Evolutionary conservation across 2,888 invertebrate genomes (phyloP).

Genomic region (Globia sparganii): DNA sequence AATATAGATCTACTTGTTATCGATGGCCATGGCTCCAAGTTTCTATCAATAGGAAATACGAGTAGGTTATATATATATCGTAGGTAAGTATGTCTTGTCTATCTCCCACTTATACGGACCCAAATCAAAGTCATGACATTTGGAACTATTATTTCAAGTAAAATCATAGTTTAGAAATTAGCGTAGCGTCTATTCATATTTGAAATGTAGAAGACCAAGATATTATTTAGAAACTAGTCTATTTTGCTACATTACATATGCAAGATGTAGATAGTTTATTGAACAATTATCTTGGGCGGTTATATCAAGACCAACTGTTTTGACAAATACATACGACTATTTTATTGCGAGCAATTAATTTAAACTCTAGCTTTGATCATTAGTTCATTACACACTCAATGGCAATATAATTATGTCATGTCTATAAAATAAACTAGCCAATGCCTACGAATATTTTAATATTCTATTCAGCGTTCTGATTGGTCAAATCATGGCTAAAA

Average conservation of each 20-base stretch:
- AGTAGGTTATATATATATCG: slow-evolving; percentile 1
- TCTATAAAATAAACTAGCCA: slow-evolving; percentile 12
- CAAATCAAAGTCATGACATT: slow-evolving; percentile 47
- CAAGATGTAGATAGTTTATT: slow-evolving; percentile 19
- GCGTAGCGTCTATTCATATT: background rate
- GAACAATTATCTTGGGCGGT: background rate
- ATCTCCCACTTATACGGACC: slow-evolving; percentile 21
- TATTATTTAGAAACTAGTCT: slow-evolving; percentile 28
- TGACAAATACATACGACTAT: slow-evolving; percentile 18
- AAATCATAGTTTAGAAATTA: slow-evolving; percentile 26
- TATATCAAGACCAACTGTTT: slow-evolving; percentile 26
- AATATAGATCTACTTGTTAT: slow-evolving; percentile 52
- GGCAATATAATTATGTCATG: slow-evolving; percentile 33
- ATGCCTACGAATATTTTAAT: background rate
- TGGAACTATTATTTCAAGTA: slow-evolving; percentile 38
- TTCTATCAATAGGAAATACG: slow-evolving; percentile 22
- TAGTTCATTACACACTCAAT: slow-evolving; percentile 23
- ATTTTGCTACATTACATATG: slow-evolving; percentile 34
- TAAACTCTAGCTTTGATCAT: slow-evolving; percentile 39
- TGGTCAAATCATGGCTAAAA: slow-evolving; percentile 29
- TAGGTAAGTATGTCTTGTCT: background rate
- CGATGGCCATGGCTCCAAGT: slow-evolving; percentile 29
- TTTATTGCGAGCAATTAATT: slow-evolving; percentile 30
- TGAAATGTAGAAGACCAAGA: slow-evolving; percentile 11
- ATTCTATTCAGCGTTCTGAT: slow-evolving; percentile 23